Percentiles rank a stretch among this genome's conserved stretches.
Evolutionary conservation across 2,888 invertebrate species (phyloP).

Genomic region (Andrena bicolor): DNA sequence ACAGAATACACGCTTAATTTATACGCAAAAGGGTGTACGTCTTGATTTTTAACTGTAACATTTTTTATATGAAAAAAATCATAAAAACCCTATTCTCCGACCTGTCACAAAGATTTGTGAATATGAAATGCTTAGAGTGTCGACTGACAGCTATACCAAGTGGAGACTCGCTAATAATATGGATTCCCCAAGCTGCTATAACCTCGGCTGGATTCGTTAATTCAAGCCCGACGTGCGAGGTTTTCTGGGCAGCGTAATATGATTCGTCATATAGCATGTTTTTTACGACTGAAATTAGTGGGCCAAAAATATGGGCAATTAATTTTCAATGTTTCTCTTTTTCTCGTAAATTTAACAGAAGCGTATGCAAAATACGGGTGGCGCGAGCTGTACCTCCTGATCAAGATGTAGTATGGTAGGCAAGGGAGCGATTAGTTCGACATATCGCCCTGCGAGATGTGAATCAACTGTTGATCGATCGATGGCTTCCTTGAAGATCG

Average conservation of each 20-base stretch:
- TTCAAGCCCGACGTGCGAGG: slow-evolving; percentile 4
- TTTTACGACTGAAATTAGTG: slow-evolving; percentile 53
- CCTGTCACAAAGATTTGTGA: no score
- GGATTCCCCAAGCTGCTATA: not conserved
- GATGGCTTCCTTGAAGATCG: slow-evolving; percentile 28
- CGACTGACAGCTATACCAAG: no score
- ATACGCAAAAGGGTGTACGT: no score
- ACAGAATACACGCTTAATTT: no score
- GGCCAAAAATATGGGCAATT: slow-evolving; percentile 47
- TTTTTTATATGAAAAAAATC: no score
- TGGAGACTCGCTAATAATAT: not conserved
- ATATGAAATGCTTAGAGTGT: no score
- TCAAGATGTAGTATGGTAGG: not conserved
- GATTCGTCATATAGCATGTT: slow-evolving; percentile 45
- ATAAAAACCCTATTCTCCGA: no score
- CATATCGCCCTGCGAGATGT: not conserved
- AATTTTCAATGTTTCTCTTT: slow-evolving; percentile 22
- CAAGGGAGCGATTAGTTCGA: slow-evolving; percentile 37
- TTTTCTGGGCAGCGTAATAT: slow-evolving; percentile 46
- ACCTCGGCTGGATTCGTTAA: slow-evolving; percentile 37
- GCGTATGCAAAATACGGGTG: not conserved
- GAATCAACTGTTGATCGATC: slow-evolving; percentile 51
- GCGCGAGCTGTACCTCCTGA: slow-evolving; percentile 3
- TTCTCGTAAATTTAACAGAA: slow-evolving; percentile 4
- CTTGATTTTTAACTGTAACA: no score